Conservation (phyloP, 2,888 invertebrate genomes). For the Eustalomyia histrio region DNA sequence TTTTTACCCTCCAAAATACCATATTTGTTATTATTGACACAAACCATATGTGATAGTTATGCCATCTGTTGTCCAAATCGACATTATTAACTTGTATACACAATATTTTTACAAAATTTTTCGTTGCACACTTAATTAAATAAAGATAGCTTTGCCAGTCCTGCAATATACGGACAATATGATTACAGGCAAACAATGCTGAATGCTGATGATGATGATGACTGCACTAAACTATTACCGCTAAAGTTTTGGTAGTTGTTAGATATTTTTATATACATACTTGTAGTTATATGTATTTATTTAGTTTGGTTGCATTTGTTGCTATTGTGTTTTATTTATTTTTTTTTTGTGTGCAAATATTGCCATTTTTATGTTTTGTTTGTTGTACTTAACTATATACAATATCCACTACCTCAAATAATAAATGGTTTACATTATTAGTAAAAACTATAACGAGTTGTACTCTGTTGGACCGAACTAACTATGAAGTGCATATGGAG, state of each 20-base stretch:
- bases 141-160: no score
- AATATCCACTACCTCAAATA: slow-evolving; percentile 9
- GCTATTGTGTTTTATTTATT: not conserved
- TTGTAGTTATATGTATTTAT: no score
- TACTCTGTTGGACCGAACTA: not conserved
- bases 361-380: not conserved
- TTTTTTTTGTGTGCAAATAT: slow-evolving; percentile 2
- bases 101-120: no score
- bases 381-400: not conserved
- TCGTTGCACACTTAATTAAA: no score
- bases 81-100: no score
- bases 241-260: slow-evolving; percentile 14
- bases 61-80: no score
- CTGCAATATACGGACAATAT: slow-evolving; percentile 7
- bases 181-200: slow-evolving; percentile 23
- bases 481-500: slow-evolving; percentile 2
- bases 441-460: slow-evolving; percentile 26
- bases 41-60: no score
- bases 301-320: slow-evolving; percentile 13
- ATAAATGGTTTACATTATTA: slow-evolving; percentile 35
- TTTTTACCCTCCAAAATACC: no score
- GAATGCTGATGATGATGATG: slow-evolving; percentile 27
- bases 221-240: slow-evolving; percentile 31
- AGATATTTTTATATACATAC: not conserved
- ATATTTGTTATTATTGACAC: no score